Evolutionary conservation across 2,888 invertebrate species (phyloP).

Genomic region (Melanchra persicariae): DNA sequence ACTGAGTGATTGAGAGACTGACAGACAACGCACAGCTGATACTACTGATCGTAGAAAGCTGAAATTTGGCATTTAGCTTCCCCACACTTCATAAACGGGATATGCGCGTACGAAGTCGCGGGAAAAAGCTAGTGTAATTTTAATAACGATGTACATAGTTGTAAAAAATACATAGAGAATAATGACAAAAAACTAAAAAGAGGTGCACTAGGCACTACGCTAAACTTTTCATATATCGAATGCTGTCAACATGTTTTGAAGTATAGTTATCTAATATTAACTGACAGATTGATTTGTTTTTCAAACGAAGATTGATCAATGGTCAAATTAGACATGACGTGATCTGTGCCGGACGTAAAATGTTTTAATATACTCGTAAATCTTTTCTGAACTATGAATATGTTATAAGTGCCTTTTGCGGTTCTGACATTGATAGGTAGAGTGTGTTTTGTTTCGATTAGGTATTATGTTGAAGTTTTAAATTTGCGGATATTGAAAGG

Average conservation of each 20-base stretch:
- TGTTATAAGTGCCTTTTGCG: constrained; percentile 29
- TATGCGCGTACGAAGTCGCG: no score
- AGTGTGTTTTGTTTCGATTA: constrained; percentile 26
- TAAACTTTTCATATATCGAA: constrained; percentile 32
- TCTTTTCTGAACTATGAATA: constrained; percentile 53
- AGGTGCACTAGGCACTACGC: constrained; percentile 3
- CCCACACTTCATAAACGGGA: no score
- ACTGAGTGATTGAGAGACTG: no score
- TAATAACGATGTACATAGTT: not conserved
- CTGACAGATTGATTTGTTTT: constrained; percentile 70
- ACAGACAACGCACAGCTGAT: no score
- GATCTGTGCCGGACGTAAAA: constrained; percentile 56
- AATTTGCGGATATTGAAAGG: not conserved
- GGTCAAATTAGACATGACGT: constrained; percentile 63
- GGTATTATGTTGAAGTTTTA: not conserved
- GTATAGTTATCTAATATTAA: constrained; percentile 66
- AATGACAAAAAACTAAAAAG: not conserved
- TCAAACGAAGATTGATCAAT: constrained; percentile 62
- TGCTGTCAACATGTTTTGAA: constrained; percentile 67
- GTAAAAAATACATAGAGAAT: constrained; percentile 4
- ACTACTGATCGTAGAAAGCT: no score
- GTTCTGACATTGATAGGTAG: constrained; percentile 19
- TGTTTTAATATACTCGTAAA: constrained; percentile 65
- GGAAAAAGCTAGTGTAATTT: no score
- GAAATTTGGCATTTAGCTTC: no score